A percentile compares a stretch with the other conserved stretches of the same genome.
phyloP scores from a whole-genome alignment of 2,797 vertebrate species.

The Astyanax mexicanus region DNA sequence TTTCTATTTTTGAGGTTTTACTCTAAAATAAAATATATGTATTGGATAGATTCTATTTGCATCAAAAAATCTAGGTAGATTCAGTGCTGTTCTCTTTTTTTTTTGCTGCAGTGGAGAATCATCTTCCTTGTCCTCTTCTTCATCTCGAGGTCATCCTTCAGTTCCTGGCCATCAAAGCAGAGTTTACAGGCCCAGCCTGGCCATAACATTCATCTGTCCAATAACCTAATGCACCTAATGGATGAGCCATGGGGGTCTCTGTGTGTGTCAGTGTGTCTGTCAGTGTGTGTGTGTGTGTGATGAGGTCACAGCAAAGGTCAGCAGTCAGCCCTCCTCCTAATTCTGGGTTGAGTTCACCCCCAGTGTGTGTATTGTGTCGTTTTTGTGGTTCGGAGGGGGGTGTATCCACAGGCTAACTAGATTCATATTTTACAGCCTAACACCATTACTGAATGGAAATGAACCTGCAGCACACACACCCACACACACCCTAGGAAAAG shows the following conservation, averaged over 20 bases:
- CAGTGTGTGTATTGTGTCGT: slow-evolving; percentile 38
- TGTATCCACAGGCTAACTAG: slow-evolving; percentile 32
- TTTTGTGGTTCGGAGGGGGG: slow-evolving; percentile 15
- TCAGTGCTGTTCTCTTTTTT: slow-evolving; percentile 10
- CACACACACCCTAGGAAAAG: not conserved
- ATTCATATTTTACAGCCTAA: slow-evolving; percentile 47
- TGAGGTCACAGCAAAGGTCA: slow-evolving; percentile 57
- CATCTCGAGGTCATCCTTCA: slow-evolving; percentile 37
- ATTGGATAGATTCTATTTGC: too few species aligned
- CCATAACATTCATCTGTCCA: slow-evolving; percentile 38
- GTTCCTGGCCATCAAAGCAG: slow-evolving; percentile 36
- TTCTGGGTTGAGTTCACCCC: not conserved
- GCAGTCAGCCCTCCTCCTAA: slow-evolving; percentile 49
- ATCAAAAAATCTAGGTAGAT: not conserved
- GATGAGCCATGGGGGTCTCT: slow-evolving; percentile 11
- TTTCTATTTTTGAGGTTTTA: too few species aligned
- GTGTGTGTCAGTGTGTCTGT: not conserved
- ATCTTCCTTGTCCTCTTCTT: not conserved
- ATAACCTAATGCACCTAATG: slow-evolving; percentile 53
- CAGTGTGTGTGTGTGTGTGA: not conserved
- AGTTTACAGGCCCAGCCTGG: slow-evolving; percentile 51
- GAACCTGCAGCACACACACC: not conserved
- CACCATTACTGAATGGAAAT: slow-evolving; percentile 32
- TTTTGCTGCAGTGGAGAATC: slow-evolving; percentile 4
- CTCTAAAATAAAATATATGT: too few species aligned